These are phyloP conservation scores for Cephalopterus ornatus DNA, from an alignment of 2,113 vertebrate genomes.

Conservation along the genomic window DNA sequence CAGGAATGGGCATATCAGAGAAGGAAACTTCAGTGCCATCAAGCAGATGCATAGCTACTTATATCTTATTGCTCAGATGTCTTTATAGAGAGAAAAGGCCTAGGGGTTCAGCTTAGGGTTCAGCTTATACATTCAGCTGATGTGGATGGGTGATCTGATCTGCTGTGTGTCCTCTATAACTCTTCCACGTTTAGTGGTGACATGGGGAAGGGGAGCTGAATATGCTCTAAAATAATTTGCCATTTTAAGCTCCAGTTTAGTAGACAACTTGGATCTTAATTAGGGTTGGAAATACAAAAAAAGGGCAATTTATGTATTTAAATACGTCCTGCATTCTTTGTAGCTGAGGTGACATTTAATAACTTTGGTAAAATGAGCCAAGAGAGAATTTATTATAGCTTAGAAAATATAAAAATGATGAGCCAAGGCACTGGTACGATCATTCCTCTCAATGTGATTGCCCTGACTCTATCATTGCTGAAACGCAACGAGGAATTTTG, in stretches of 20 bases:
- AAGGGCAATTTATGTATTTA: slow-evolving; percentile 1
- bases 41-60: neutral
- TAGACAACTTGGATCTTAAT: neutral
- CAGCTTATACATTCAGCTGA: neutral
- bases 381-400: neutral
- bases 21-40: neutral
- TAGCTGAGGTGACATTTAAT: slow-evolving; percentile 33
- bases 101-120: neutral
- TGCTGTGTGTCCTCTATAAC: neutral
- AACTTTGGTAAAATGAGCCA: slow-evolving; percentile 33
- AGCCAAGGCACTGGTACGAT: neutral
- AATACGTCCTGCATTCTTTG: neutral
- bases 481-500: neutral
- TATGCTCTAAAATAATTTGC: neutral
- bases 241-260: neutral
- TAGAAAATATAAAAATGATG: slow-evolving; percentile 23
- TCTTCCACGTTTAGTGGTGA: neutral
- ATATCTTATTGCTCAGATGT: neutral
- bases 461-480: neutral
- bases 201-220: neutral
- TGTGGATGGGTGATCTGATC: neutral
- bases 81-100: neutral
- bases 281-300: neutral
- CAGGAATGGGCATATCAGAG: neutral
- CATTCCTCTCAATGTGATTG: neutral